Percentiles rank a stretch among this genome's conserved stretches.
These are phyloP conservation scores for Peromyscus californicus DNA, from an alignment of 2,113 vertebrate species.

Conservation along the genomic window DNA sequence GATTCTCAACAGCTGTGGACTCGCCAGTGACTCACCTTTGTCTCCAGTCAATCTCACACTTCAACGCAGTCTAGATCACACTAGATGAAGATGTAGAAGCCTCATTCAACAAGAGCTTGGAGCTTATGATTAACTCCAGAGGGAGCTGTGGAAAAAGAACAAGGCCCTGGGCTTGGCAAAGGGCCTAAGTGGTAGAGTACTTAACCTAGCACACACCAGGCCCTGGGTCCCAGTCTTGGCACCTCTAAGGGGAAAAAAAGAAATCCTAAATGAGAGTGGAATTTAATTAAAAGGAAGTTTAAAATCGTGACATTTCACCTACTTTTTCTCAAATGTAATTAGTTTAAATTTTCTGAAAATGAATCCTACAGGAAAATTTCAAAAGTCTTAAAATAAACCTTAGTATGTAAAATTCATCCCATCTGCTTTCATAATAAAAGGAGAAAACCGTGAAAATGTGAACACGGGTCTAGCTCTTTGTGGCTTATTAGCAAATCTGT, in stretches of 20 bases:
- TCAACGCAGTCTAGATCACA: background rate
- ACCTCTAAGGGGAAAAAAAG: background rate
- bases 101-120: background rate
- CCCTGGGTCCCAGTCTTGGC: background rate
- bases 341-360: constrained; percentile 56
- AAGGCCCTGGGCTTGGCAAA: background rate
- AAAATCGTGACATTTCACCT: constrained; percentile 42
- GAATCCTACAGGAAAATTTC: constrained; percentile 39
- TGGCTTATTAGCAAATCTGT: background rate
- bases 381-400: constrained; percentile 33
- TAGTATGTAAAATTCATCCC: constrained; percentile 35
- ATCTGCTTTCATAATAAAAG: constrained; percentile 44
- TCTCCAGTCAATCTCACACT: background rate
- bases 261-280: constrained; percentile 2
- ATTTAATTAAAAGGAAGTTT: constrained; percentile 55
- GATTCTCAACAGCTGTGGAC: background rate
- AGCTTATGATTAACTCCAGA: background rate
- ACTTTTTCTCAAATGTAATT: constrained; percentile 50
- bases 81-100: constrained; percentile 17
- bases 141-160: background rate
- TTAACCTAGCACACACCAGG: background rate
- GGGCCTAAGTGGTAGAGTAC: background rate
- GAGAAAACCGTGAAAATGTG: constrained; percentile 23
- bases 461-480: background rate
- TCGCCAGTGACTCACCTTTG: background rate